Percentiles rank a stretch among this genome's conserved stretches.
Conservation (phyloP, 2,888 invertebrate genomes). For the Cataglyphis altisquamis region DNA sequence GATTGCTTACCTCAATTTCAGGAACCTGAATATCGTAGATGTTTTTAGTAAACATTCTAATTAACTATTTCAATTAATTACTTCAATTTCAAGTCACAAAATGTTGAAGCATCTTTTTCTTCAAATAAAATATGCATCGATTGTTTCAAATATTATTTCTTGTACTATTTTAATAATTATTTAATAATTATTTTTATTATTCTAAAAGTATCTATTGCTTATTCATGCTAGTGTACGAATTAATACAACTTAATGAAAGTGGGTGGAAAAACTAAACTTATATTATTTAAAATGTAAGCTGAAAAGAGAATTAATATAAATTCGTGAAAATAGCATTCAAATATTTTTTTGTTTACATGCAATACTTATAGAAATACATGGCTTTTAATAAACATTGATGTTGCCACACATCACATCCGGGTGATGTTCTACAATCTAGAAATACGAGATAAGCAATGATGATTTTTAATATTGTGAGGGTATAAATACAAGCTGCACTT, state of each 20-base stretch:
- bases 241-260: not conserved
- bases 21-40: not conserved
- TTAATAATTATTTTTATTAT: no score
- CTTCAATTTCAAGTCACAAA: not conserved
- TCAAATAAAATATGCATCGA: not conserved
- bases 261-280: not conserved
- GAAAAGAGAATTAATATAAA: not conserved
- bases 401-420: not conserved
- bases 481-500: constrained; percentile 6
- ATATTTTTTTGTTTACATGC: not conserved
- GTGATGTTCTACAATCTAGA: not conserved
- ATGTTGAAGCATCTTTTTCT: not conserved
- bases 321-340: not conserved
- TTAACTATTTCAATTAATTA: not conserved
- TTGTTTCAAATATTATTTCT: not conserved
- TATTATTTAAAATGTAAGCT: not conserved
- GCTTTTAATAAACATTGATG: not conserved
- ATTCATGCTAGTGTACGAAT: not conserved
- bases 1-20: not conserved
- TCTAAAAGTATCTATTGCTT: not conserved
- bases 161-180: not conserved
- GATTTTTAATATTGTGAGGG: not conserved
- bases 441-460: not conserved
- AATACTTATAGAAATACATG: not conserved
- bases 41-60: not conserved